These are phyloP conservation scores for Lepas anatifera DNA, from an alignment of 2,888 invertebrate species.

Conservation along the genomic window DNA sequence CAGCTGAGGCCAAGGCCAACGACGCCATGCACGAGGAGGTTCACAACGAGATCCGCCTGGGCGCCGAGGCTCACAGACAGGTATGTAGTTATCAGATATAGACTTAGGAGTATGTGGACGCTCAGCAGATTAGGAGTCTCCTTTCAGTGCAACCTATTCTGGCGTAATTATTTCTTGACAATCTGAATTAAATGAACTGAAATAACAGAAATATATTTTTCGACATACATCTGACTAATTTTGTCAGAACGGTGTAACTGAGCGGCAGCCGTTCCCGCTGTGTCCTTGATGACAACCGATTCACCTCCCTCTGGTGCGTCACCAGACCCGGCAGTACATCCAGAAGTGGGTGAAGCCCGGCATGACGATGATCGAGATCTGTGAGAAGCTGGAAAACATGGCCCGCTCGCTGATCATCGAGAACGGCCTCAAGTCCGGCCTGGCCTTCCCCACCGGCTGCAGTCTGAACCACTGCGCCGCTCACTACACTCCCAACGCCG, in stretches of 20 bases:
- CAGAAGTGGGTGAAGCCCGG: conserved; percentile 92
- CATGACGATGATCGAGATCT: conserved; percentile 98
- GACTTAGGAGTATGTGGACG: too few species aligned
- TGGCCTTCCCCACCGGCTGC: conserved; percentile 95
- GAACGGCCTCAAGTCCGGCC: conserved; percentile 83
- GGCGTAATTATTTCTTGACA: too few species aligned
- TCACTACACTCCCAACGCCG: conserved; percentile 98
- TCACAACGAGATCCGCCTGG: conserved; percentile 86
- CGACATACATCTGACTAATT: too few species aligned
- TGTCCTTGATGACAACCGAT: too few species aligned
- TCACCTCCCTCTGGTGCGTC: too few species aligned
- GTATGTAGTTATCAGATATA: conserved; percentile 45
- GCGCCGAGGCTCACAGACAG: conserved; percentile 96
- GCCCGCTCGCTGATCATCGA: conserved; percentile 86
- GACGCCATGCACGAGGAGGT: conserved; percentile 85
- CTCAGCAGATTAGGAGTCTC: too few species aligned
- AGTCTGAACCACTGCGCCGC: conserved; percentile 99
- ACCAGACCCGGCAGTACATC: conserved; percentile 76
- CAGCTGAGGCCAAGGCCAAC: conserved; percentile 68
- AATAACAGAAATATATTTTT: too few species aligned
- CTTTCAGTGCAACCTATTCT: too few species aligned
- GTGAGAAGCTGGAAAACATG: conserved; percentile 86
- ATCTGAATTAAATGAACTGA: too few species aligned
- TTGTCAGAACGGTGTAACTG: too few species aligned
- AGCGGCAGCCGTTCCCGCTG: too few species aligned